Conservation (phyloP, 2,888 invertebrate species). For the Salticus scenicus region DNA sequence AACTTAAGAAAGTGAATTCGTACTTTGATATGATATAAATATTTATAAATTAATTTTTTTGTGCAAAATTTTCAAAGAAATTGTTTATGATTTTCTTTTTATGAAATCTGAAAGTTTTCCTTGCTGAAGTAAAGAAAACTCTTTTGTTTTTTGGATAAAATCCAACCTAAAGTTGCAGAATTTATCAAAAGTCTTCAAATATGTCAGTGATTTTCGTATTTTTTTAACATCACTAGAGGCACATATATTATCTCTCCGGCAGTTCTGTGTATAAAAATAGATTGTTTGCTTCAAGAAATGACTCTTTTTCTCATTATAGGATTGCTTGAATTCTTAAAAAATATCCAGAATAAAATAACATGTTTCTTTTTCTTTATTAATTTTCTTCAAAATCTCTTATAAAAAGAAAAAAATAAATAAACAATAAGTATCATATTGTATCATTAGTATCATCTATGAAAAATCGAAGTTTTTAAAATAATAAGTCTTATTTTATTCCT, state of each 20-base stretch:
- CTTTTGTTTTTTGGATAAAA: constrained; percentile 46
- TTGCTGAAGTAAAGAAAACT: constrained; percentile 33
- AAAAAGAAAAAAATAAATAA: no score
- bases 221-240: constrained; percentile 48
- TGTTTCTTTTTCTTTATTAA: no score
- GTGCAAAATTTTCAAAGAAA: neutral
- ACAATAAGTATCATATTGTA: no score
- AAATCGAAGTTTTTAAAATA: no score
- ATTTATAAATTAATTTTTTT: neutral
- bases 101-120: constrained; percentile 41
- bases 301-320: constrained; percentile 22
- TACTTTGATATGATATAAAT: neutral
- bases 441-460: no score
- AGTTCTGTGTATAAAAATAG: constrained; percentile 57
- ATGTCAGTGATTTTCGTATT: constrained; percentile 59
- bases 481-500: no score
- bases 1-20: no score
- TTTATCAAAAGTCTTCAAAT: constrained; percentile 67
- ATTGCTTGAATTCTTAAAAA: no score
- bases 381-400: no score
- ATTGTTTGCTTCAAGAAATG: constrained; percentile 21
- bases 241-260: constrained; percentile 52
- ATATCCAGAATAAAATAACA: no score
- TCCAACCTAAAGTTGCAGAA: constrained; percentile 60
- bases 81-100: neutral